These are phyloP conservation scores for Manis javanica DNA, from an alignment of 2,797 vertebrate species.

Conservation along the genomic window DNA sequence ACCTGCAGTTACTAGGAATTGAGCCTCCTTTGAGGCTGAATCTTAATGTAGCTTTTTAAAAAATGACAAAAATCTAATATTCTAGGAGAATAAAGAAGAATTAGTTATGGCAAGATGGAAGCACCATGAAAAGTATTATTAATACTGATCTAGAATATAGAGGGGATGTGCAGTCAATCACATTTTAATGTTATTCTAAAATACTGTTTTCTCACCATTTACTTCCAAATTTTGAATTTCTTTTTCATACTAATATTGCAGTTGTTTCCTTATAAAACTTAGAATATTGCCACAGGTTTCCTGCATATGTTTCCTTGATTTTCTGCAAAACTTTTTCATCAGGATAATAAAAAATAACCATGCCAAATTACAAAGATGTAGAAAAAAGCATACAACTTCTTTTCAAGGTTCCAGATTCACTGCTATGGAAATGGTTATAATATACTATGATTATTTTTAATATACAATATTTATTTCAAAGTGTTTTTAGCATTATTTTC, in stretches of 20 bases:
- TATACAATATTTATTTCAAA: not conserved
- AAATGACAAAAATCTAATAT: constrained; percentile 15
- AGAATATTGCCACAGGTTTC: not conserved
- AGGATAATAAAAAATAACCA: constrained; percentile 28
- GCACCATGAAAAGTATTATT: not conserved
- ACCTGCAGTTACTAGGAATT: constrained; percentile 48
- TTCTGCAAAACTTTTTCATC: not conserved
- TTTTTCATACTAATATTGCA: constrained; percentile 35
- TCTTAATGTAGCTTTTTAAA: not conserved
- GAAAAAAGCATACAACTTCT: not conserved
- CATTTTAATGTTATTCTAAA: constrained; percentile 25
- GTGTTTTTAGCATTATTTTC: not conserved
- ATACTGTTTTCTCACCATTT: not conserved
- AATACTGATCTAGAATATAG: constrained; percentile 58
- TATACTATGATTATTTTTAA: not conserved
- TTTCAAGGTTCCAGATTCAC: constrained; percentile 12
- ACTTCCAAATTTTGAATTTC: constrained; percentile 25
- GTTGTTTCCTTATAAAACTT: not conserved
- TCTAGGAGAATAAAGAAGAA: constrained; percentile 38
- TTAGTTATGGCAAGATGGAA: constrained; percentile 19
- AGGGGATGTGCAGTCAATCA: not conserved
- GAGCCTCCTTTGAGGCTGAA: constrained; percentile 32
- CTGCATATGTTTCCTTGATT: not conserved
- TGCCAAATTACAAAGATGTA: not conserved
- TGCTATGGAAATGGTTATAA: not conserved